These are phyloP conservation scores for Sarcophilus harrisii DNA, from an alignment of 2,797 vertebrate species.

Conservation along the genomic window DNA sequence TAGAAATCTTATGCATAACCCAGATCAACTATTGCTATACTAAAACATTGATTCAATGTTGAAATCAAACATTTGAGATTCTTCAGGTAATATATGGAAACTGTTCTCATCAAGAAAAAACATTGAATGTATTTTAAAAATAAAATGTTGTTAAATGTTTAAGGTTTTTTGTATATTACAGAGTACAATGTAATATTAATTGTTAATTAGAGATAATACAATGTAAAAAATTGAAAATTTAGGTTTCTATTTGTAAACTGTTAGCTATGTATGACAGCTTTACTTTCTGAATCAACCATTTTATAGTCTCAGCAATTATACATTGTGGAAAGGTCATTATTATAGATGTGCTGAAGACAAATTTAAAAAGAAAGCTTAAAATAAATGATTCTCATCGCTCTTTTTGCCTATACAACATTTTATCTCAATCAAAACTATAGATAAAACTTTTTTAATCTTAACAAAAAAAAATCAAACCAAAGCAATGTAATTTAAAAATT, in stretches of 20 bases:
- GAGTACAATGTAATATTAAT: too few species aligned
- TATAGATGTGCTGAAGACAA: neutral
- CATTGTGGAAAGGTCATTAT: neutral
- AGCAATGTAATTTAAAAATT: neutral
- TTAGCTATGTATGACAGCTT: neutral
- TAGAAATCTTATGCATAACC: neutral
- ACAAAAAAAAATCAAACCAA: neutral
- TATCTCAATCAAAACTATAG: neutral
- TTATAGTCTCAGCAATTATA: neutral
- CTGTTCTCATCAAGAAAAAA: neutral
- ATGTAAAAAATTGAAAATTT: neutral
- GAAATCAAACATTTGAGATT: neutral
- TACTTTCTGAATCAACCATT: neutral
- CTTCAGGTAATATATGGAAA: neutral
- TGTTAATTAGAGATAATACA: neutral
- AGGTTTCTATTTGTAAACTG: neutral
- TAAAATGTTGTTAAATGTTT: neutral
- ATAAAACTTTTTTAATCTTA: slow-evolving; percentile 1
- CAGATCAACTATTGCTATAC: neutral
- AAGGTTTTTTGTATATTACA: neutral
- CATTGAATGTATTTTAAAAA: neutral
- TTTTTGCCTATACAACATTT: neutral
- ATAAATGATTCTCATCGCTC: neutral
- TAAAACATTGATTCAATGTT: neutral
- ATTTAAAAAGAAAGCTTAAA: neutral